These are phyloP conservation scores for Euzetes globulus DNA, from an alignment of 2,888 invertebrate species.

Conservation along the genomic window DNA sequence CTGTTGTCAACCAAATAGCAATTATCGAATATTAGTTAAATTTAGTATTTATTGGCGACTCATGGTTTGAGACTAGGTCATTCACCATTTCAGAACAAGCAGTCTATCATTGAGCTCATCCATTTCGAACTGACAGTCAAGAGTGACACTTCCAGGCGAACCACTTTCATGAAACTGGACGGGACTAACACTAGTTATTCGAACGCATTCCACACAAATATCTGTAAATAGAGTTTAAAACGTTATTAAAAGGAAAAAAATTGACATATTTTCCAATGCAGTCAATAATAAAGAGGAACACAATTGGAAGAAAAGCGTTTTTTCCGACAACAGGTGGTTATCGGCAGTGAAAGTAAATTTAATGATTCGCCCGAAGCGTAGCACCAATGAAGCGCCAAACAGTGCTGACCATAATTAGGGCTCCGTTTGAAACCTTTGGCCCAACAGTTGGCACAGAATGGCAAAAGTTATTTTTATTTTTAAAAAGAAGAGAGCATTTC, in stretches of 20 bases:
- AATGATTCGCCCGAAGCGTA: background rate
- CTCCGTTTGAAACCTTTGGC: background rate
- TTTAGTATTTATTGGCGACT: background rate
- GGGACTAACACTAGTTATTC: constrained; percentile 30
- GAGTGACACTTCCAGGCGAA: constrained; percentile 37
- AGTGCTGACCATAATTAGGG: constrained; percentile 11
- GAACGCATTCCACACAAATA: constrained; percentile 23
- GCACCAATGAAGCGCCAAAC: constrained; percentile 6
- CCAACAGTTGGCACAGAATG: constrained; percentile 3
- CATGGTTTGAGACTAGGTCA: background rate
- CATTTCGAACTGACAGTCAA: constrained; percentile 41
- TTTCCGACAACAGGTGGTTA: constrained; percentile 25
- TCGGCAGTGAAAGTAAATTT: constrained; percentile 21
- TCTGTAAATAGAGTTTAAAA: constrained; percentile 18
- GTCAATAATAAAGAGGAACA: background rate
- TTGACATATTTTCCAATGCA: constrained; percentile 10
- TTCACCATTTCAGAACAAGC: constrained; percentile 41
- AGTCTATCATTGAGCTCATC: constrained; percentile 35
- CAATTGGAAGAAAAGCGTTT: background rate
- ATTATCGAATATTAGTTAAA: background rate
- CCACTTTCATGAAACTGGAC: constrained; percentile 26
- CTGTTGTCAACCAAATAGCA: background rate
- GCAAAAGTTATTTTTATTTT: background rate
- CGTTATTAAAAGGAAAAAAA: background rate
- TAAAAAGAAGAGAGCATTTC: background rate